A percentile compares a stretch with the other conserved stretches of the same genome.
These are phyloP conservation scores for Limnephilus marmoratus DNA, from an alignment of 2,888 invertebrate species.

Conservation along the genomic window DNA sequence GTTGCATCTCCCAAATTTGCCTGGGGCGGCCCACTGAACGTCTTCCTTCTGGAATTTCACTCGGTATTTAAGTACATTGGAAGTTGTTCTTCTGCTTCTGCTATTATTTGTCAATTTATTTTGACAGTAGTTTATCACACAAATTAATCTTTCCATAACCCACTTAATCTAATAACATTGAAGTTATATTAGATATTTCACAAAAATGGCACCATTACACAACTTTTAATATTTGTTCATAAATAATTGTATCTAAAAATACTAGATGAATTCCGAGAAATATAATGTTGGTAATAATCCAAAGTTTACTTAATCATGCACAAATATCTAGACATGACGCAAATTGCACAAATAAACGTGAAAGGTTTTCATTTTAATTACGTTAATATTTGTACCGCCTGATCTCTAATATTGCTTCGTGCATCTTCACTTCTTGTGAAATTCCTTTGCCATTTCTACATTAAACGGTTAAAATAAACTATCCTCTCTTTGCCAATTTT, in stretches of 20 bases:
- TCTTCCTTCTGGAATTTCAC: too few relatives aligned
- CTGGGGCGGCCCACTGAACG: too few relatives aligned
- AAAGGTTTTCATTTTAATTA: background rate
- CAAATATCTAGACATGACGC: background rate
- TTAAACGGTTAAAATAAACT: background rate
- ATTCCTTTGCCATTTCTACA: background rate
- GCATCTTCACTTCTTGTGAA: background rate
- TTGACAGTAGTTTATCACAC: background rate
- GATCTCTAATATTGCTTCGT: background rate
- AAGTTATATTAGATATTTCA: background rate
- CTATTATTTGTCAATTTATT: too few relatives aligned
- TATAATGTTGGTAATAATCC: background rate
- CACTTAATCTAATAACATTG: background rate
- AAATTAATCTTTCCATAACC: too few relatives aligned
- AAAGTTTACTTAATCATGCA: background rate
- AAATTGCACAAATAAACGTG: background rate
- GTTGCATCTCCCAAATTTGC: too few relatives aligned
- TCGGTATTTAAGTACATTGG: too few relatives aligned
- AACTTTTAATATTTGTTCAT: background rate
- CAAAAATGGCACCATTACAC: background rate
- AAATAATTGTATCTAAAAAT: background rate
- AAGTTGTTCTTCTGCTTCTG: too few relatives aligned
- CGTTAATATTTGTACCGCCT: slow-evolving; percentile 2
- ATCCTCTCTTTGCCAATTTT: background rate
- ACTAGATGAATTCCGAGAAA: background rate